Evolutionary conservation across 2,797 vertebrate species (phyloP).

Genomic region (Limnodromus scolopaceus): DNA sequence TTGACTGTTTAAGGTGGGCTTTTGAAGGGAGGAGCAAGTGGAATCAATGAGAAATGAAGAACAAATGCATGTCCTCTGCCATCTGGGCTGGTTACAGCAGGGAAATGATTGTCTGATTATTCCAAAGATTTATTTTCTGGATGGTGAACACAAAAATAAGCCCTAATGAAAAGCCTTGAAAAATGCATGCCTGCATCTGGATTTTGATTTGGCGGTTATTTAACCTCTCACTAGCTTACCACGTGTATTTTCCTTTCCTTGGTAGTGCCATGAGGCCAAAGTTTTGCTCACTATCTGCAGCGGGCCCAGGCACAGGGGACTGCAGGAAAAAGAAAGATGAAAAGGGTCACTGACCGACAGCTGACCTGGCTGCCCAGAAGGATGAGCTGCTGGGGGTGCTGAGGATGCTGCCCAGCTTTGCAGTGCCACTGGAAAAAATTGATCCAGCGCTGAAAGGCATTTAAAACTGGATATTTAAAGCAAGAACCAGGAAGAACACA

Average conservation of each 20-base stretch:
- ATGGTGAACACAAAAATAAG: background rate
- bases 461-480: background rate
- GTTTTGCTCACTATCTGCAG: background rate
- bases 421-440: background rate
- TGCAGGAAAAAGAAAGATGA: background rate
- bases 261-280: background rate
- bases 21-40: background rate
- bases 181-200: background rate
- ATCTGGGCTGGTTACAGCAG: background rate
- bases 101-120: background rate
- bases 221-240: background rate
- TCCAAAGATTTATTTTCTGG: background rate
- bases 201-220: background rate
- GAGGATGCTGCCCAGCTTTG: background rate
- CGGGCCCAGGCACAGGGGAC: background rate
- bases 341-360: background rate
- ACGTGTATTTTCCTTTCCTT: background rate
- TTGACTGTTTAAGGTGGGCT: background rate
- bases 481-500: background rate
- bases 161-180: background rate
- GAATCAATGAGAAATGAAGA: background rate
- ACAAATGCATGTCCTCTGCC: background rate
- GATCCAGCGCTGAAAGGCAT: background rate
- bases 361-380: fast-evolving
- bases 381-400: background rate